phyloP scores from a whole-genome alignment of 2,797 vertebrate species.

The Lacerta viridis region DNA sequence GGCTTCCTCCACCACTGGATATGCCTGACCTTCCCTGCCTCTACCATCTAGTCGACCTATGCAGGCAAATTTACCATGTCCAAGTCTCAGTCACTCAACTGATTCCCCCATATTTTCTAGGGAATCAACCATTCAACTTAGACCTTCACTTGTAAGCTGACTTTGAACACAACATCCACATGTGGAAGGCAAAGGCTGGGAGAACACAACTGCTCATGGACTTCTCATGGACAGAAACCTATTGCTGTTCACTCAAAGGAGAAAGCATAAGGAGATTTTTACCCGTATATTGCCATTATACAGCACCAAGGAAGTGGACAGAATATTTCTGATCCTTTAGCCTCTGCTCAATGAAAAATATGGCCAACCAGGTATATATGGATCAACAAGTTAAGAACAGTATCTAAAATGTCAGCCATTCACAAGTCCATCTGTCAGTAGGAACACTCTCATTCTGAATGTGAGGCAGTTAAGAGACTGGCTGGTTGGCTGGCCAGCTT shows the following conservation, averaged over 20 bases:
- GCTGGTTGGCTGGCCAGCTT: neutral
- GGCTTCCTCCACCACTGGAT: too few relatives aligned
- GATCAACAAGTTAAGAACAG: neutral
- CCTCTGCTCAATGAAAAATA: neutral
- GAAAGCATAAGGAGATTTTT: neutral
- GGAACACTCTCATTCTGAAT: neutral
- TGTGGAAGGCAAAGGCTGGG: neutral
- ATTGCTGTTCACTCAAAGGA: neutral
- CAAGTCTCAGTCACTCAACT: neutral
- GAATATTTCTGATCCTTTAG: neutral
- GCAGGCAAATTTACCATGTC: neutral
- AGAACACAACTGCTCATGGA: neutral
- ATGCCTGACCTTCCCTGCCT: neutral
- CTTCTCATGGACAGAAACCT: neutral
- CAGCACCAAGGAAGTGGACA: neutral
- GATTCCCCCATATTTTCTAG: neutral
- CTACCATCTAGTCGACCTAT: neutral
- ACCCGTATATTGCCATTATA: neutral
- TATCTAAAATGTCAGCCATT: conserved; percentile 3
- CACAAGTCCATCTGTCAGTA: neutral
- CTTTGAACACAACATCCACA: neutral
- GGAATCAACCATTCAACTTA: neutral
- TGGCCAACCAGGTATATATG: neutral
- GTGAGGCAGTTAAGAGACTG: neutral
- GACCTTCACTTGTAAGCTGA: too few relatives aligned